phyloP scores from a whole-genome alignment of 2,888 invertebrate genomes.

The Venusia cambrica region DNA sequence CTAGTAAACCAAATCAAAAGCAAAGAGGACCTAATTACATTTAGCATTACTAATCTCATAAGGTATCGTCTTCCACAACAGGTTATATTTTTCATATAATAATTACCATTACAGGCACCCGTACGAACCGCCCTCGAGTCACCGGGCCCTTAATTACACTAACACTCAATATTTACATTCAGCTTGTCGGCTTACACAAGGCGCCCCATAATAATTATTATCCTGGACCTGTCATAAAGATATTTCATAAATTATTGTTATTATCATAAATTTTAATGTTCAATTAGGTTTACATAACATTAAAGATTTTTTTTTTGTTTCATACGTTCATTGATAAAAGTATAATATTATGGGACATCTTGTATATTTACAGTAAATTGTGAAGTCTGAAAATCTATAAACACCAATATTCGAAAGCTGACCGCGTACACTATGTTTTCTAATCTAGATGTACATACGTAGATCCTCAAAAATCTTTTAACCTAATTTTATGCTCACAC shows the following conservation, averaged over 20 bases:
- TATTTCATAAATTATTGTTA: no score
- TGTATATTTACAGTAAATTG: constrained; percentile 40
- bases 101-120: constrained; percentile 53
- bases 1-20: constrained; percentile 42
- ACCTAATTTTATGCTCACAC: constrained; percentile 62
- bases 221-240: no score
- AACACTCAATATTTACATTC: constrained; percentile 70
- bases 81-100: constrained; percentile 54
- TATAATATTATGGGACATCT: constrained; percentile 8
- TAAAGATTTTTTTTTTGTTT: no score
- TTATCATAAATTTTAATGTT: no score
- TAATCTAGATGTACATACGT: constrained; percentile 62
- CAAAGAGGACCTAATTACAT: constrained; percentile 53
- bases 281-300: no score
- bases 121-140: constrained; percentile 43
- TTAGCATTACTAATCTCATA: constrained; percentile 65
- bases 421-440: constrained; percentile 64
- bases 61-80: constrained; percentile 78
- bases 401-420: constrained; percentile 80
- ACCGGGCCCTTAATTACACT: constrained; percentile 49
- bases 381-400: constrained; percentile 58
- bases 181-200: constrained; percentile 10
- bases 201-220: constrained; percentile 3
- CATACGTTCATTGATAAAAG: no score
- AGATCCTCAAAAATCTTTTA: constrained; percentile 57